Conservation (phyloP, 1,140 invertebrate species). For the Bombus terrestris region DNA sequence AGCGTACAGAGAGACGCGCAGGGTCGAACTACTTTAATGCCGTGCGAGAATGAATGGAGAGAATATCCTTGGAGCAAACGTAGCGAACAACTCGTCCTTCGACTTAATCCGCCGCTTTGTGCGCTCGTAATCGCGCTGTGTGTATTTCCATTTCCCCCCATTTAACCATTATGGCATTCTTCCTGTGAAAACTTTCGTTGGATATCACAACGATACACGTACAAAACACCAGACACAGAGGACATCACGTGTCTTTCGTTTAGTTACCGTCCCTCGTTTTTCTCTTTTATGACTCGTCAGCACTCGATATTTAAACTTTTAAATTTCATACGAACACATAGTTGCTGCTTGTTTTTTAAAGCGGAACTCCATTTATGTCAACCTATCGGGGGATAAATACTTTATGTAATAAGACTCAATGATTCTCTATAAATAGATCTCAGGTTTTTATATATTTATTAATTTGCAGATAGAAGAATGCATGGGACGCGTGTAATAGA, state of each 20-base stretch:
- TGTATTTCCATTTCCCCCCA: neutral
- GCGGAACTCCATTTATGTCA: neutral
- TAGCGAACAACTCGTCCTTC: conserved; percentile 26
- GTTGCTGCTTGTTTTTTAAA: neutral
- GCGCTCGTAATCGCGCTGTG: neutral
- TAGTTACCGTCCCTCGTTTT: neutral
- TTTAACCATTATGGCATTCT: neutral
- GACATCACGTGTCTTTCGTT: neutral
- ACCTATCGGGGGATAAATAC: neutral
- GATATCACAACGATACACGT: neutral
- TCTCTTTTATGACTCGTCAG: neutral
- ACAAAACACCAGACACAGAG: neutral
- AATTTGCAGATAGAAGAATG: neutral
- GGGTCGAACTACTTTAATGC: conserved; percentile 54
- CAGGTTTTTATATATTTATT: neutral
- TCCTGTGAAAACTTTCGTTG: neutral
- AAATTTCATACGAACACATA: neutral
- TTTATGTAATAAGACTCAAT: neutral
- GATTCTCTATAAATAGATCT: no score
- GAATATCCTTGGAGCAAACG: conserved; percentile 35
- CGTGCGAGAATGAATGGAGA: conserved; percentile 52
- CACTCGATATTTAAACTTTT: neutral
- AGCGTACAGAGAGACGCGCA: conserved; percentile 60
- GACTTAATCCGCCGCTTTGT: conserved; percentile 18
- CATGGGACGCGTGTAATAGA: neutral